A percentile compares a stretch with the other conserved stretches of the same genome.
Evolutionary conservation across 1,140 invertebrate genomes (phyloP).

Genomic region (Drosophila sp.): DNA sequence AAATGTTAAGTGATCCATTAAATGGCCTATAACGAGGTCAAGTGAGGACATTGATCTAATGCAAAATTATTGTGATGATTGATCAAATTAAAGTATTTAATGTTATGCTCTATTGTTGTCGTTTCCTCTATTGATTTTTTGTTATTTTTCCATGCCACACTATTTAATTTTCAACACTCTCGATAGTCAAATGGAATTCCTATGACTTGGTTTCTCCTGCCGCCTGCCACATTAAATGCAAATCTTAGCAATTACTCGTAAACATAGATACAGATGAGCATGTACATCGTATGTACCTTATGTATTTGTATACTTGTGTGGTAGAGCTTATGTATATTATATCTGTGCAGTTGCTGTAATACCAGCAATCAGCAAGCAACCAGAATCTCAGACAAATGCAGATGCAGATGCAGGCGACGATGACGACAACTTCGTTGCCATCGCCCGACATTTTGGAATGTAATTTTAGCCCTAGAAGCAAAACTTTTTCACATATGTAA

Average conservation of each 20-base stretch:
- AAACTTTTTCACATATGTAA: slow-evolving; percentile 60
- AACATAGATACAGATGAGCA: slow-evolving; percentile 72
- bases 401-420: slow-evolving; percentile 30
- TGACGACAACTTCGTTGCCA: slow-evolving; percentile 38
- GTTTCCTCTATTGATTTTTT: too few species aligned
- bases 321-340: not conserved
- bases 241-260: slow-evolving; percentile 72
- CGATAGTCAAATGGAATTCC: not conserved
- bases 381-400: slow-evolving; percentile 45
- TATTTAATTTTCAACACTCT: too few species aligned
- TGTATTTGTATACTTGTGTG: slow-evolving; percentile 1
- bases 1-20: too few species aligned
- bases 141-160: too few species aligned
- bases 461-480: slow-evolving; percentile 69
- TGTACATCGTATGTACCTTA: slow-evolving; percentile 39
- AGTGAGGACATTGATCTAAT: too few species aligned
- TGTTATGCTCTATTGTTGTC: too few species aligned
- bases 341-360: not conserved
- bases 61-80: too few species aligned
- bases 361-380: slow-evolving; percentile 11
- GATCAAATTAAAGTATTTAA: too few species aligned
- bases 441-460: slow-evolving; percentile 71
- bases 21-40: too few species aligned
- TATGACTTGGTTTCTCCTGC: slow-evolving; percentile 5
- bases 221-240: slow-evolving; percentile 52